These are phyloP conservation scores for Coregonus ussuriensis DNA, from an alignment of 2,797 vertebrate species.

Conservation along the genomic window DNA sequence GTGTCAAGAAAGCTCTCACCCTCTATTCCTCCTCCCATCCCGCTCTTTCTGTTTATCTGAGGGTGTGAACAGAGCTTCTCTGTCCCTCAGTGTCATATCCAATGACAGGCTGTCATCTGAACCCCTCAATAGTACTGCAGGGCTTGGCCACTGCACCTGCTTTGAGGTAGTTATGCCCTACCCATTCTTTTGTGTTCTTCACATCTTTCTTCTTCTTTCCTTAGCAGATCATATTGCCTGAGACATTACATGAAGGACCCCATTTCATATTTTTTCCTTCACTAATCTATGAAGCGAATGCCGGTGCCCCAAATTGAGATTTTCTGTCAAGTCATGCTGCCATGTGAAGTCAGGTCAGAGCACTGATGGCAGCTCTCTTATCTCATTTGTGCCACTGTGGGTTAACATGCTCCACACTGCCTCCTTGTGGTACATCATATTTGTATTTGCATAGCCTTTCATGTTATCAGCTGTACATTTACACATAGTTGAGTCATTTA, in stretches of 20 bases:
- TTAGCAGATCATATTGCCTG: background rate
- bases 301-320: no score
- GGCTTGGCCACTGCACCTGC: background rate
- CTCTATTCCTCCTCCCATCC: slow-evolving; percentile 10
- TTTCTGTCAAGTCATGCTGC: background rate
- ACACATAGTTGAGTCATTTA: background rate
- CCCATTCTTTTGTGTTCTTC: background rate
- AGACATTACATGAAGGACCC: no score
- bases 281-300: no score
- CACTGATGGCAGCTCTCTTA: no score
- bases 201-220: background rate
- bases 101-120: background rate
- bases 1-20: background rate
- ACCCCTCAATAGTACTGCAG: background rate
- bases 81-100: background rate
- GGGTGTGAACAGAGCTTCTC: background rate
- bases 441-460: background rate
- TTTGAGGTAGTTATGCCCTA: background rate
- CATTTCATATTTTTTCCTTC: no score
- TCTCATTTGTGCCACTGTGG: background rate
- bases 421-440: background rate
- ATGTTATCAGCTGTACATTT: background rate
- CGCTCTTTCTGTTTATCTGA: slow-evolving; percentile 32
- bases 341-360: background rate
- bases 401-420: background rate